Base-by-base conservation (phyloP, 2,888 invertebrate genomes). In the Meteorus cinctellus region DNA sequence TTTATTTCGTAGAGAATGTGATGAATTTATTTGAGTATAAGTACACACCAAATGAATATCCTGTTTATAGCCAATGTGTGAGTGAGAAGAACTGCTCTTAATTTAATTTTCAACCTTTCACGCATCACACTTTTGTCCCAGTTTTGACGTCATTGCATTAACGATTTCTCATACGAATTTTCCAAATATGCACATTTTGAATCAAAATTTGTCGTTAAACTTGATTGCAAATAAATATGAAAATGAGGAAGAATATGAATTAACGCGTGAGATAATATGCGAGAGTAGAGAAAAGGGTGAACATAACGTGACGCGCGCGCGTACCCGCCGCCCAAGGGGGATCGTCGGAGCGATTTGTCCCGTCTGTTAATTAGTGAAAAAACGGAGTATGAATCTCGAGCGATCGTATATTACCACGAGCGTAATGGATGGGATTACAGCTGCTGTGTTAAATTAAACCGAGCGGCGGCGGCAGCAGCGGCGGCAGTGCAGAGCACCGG, bases 341-440 rank as follows among this genome's bases (percentile, higher is more conserved):
- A 85, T 86, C 84, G 87, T 81, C 80, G 82, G 87, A 89, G 89
- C 89, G 89, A 89, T 89, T 89, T 89, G 89, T 89, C 89, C 89
- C 89, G 89, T 89, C 89, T 89, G 89, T 89, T 89, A 89, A 89
- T 89, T 89, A 89, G 89, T 89, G 89, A 89, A 89, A 89, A 89
- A 89, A 89, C 88, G 88, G 89, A 89, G 89, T 89, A 89, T 89
- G 89, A 89, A 89, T 89, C 89, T 89, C 89, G 89, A 89, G 89
- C 89, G 89, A 89, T 89, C 89, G 89, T 89, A 89, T 89, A 89
- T 89, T 89, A 89, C 89, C 86, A 82, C 85, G 82, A 81, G 84
- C 86, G 89, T 89, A 89, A 89, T 89, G 87, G 89, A 89, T 89
- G 89, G 89, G 89, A 89, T 89, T 89, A 89, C 89, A 89, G 89